Conservation (phyloP, 2,113 vertebrate genomes). For the Prochilodus magdalenae region DNA sequence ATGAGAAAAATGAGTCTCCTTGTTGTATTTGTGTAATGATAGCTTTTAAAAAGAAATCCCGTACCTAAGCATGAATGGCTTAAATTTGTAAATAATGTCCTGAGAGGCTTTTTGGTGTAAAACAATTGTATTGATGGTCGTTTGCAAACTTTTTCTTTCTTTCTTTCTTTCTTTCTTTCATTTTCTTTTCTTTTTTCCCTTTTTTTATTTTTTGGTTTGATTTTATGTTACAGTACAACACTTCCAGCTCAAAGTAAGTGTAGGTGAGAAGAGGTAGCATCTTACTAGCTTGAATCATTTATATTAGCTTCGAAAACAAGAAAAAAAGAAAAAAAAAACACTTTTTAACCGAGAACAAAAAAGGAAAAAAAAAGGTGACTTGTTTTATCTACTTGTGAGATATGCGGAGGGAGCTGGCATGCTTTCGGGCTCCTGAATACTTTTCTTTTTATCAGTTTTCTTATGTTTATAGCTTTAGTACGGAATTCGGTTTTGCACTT, state of each 20-base stretch:
- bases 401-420: slow-evolving; percentile 92
- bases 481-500: slow-evolving; percentile 96
- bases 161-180: slow-evolving; percentile 76
- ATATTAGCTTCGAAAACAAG: slow-evolving; percentile 87
- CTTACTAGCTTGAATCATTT: slow-evolving; percentile 91
- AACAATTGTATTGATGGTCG: slow-evolving; percentile 96
- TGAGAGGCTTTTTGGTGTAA: slow-evolving; percentile 92
- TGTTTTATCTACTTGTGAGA: slow-evolving; percentile 97
- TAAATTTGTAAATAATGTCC: slow-evolving; percentile 97
- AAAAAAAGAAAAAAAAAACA: slow-evolving; percentile 69
- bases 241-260: slow-evolving; percentile 84
- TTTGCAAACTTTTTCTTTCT: slow-evolving; percentile 82
- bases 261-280: slow-evolving; percentile 91
- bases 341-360: slow-evolving; percentile 55
- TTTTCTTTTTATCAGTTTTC: slow-evolving; percentile 60
- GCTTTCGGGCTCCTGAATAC: slow-evolving; percentile 88
- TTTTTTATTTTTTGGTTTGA: slow-evolving; percentile 56
- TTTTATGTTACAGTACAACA: slow-evolving; percentile 84
- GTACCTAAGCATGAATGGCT: slow-evolving; percentile 94
- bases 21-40: slow-evolving; percentile 96
- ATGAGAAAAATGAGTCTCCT: slow-evolving; percentile 74
- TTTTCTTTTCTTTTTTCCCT: slow-evolving; percentile 78
- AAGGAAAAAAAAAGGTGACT: slow-evolving; percentile 72
- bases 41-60: slow-evolving; percentile 89
- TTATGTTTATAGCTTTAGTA: slow-evolving; percentile 84